phyloP scores from a whole-genome alignment of 2,888 invertebrate species.

The Exephanes ischioxanthus region DNA sequence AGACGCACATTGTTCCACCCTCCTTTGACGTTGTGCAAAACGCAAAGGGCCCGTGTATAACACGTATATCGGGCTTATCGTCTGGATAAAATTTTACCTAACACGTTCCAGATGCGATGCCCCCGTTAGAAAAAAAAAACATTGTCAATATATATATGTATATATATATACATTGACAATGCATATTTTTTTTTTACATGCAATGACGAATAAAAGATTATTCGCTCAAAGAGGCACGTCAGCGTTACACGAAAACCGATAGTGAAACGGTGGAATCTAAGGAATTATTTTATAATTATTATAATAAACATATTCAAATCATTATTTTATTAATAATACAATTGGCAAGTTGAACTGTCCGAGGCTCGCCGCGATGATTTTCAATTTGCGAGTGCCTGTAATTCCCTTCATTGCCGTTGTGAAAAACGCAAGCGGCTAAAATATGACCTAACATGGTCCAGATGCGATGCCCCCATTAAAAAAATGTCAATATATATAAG shows the following conservation, averaged over 20 bases:
- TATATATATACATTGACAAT: slow-evolving; percentile 2
- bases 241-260: not conserved
- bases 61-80: slow-evolving; percentile 20
- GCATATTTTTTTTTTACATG: not conserved
- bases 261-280: not conserved
- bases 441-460: not conserved
- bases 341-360: not conserved
- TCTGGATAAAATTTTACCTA: slow-evolving; percentile 26
- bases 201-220: not conserved
- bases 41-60: slow-evolving; percentile 34
- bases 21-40: slow-evolving; percentile 49
- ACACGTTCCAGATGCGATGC: not conserved
- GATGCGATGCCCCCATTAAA: not conserved
- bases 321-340: no score
- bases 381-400: slow-evolving; percentile 22
- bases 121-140: slow-evolving; percentile 14
- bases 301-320: no score
- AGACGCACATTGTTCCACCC: slow-evolving; percentile 46
- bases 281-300: not conserved
- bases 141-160: not conserved
- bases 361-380: slow-evolving; percentile 21
- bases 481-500: not conserved
- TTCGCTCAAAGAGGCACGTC: slow-evolving; percentile 1
- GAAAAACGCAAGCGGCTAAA: slow-evolving; percentile 34
- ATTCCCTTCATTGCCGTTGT: slow-evolving; percentile 39